phyloP scores from a whole-genome alignment of 2,888 invertebrate species.

The Calameuta filiformis region DNA sequence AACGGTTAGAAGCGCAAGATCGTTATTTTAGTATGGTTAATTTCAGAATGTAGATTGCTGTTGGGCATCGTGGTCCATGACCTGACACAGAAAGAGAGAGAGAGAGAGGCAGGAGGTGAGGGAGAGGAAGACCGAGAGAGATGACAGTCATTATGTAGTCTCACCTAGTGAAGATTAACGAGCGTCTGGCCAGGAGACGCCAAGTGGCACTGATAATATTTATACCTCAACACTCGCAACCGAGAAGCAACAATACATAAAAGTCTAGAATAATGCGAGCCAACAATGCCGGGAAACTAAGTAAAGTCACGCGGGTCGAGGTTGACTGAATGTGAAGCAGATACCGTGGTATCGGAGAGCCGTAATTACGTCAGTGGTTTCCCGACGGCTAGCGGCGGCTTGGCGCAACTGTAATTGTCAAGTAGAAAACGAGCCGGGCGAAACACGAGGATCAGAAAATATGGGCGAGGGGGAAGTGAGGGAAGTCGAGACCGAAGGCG shows the following conservation, averaged over 20 bases:
- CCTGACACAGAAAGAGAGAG: conserved; percentile 31
- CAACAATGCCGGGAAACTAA: background rate
- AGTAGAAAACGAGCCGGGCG: background rate
- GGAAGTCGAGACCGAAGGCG: background rate
- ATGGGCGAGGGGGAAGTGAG: background rate
- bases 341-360: background rate
- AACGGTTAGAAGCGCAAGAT: conserved; percentile 47
- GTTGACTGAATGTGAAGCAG: background rate
- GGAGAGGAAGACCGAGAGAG: background rate
- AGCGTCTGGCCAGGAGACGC: conserved; percentile 26
- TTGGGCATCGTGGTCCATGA: conserved; percentile 37
- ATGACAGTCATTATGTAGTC: conserved; percentile 51
- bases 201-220: background rate
- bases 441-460: background rate
- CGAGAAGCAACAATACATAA: background rate
- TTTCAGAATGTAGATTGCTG: conserved; percentile 48
- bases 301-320: background rate
- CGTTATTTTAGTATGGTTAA: conserved; percentile 62
- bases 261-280: background rate
- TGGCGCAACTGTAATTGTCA: background rate
- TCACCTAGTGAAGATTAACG: conserved; percentile 59
- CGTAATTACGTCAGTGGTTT: background rate
- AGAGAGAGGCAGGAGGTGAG: background rate
- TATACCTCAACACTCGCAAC: background rate
- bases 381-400: background rate